Base-by-base conservation (phyloP, 2,888 invertebrate species). In the Philopedon plagiatum region DNA sequence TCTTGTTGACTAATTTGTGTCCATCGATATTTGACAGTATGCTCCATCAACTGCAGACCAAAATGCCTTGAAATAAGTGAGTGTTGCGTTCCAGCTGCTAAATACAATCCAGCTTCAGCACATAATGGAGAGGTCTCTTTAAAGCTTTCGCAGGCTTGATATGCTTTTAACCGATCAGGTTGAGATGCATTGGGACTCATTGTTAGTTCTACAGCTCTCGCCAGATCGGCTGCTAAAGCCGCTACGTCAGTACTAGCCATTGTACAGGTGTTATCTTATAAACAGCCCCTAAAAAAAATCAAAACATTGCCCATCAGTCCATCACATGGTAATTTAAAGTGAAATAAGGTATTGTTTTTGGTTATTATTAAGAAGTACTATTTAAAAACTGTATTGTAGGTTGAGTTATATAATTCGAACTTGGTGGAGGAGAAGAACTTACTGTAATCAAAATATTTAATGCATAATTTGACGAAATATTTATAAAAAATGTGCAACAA, bases 11-110 rank as follows among this genome's bases (percentile, higher is more conserved):
- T 91, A 80, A 97, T 94, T 79, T 93, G 92, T 71, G 94, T 94
- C 98, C 97, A 98, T 71, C 94, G 90, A 82, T 95, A 97, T 86
- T 96, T 97, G 26, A 97, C 93, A 62, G 94, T 94, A 81, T 97
- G 94, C 83, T 98, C 97, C 90, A 98, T 93, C 0, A 98, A 86
- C 80, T 97, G 97, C 0, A 98, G 87, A 0, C 97, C 98, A 87
- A 97, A 96, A 83, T 97, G 97, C 66, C 95, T 91, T 0, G 95
- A 93, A 67, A 94, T 90, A 37, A 93, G 90, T 7, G 93, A 92
- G 81, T 92, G 91, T 75, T 93, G 91, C 23, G 88, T 89, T 46
- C 91, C 91, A 77, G 92, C 92, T 46, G 95, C 93, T 76, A 97
- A 84, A 76, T 91, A 90, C 0, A 96, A 86, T 0, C 97, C 97